A percentile compares a stretch with the other conserved stretches of the same genome.
Evolutionary conservation across 1,140 invertebrate species (phyloP).

Genomic region (Leptopilina clavipes): DNA sequence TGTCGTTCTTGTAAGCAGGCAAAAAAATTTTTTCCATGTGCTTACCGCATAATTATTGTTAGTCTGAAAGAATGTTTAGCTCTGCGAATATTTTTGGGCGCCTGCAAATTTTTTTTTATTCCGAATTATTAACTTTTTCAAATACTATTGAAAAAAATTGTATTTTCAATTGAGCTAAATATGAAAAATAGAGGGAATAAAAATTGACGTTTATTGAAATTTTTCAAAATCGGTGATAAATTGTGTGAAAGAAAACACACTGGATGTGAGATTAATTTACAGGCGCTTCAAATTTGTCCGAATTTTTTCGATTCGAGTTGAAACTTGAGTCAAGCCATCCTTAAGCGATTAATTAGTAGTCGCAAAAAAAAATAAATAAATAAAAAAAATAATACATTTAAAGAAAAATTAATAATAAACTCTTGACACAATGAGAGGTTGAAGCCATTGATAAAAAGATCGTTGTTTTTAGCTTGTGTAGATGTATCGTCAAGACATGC

Average conservation of each 20-base stretch:
- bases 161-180: too few species aligned
- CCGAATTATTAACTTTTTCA: too few species aligned
- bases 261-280: not conserved
- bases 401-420: not conserved
- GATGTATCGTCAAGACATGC: constrained; percentile 68
- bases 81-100: not conserved
- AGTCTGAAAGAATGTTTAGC: constrained; percentile 23
- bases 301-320: not conserved
- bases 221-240: too few species aligned
- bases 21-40: constrained; percentile 1
- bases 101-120: not conserved
- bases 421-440: constrained; percentile 30
- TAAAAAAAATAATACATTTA: not conserved
- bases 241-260: too few species aligned
- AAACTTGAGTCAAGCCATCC: constrained; percentile 24
- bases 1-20: constrained; percentile 1
- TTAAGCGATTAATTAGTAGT: constrained; percentile 11
- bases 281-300: not conserved
- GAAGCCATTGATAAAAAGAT: constrained; percentile 60
- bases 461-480: constrained; percentile 70
- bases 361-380: too few species aligned
- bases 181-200: too few species aligned
- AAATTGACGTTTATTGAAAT: too few species aligned
- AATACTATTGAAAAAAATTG: too few species aligned
- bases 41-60: constrained; percentile 16